A percentile compares a stretch with the other conserved stretches of the same genome.
Conservation (phyloP, 2,797 vertebrate genomes). For the Myotis findleyi region DNA sequence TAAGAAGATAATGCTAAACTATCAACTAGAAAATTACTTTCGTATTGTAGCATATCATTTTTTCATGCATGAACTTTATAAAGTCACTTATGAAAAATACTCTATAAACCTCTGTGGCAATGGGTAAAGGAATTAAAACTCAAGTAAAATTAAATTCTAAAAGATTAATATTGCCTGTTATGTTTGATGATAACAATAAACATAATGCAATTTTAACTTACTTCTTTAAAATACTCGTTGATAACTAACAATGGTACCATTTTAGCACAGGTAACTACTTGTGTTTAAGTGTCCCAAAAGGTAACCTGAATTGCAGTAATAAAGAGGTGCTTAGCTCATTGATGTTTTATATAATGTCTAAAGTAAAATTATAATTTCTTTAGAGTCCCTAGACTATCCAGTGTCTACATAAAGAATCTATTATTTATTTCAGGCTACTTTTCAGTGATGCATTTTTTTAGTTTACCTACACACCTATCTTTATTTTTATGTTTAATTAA, state of each 20-base stretch:
- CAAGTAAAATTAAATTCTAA: conserved; percentile 83
- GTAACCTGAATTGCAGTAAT: conserved; percentile 73
- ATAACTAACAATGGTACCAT: conserved; percentile 74
- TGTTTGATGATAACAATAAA: conserved; percentile 76
- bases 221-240: conserved; percentile 82
- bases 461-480: background rate
- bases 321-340: conserved; percentile 76
- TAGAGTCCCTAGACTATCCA: background rate
- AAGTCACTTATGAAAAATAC: conserved; percentile 79
- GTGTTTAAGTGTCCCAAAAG: conserved; percentile 67
- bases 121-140: conserved; percentile 84
- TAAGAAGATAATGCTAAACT: conserved; percentile 80
- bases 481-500: conserved; percentile 35
- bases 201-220: conserved; percentile 84
- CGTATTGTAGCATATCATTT: conserved; percentile 68
- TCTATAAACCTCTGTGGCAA: conserved; percentile 80
- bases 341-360: conserved; percentile 38
- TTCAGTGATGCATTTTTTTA: too few relatives aligned
- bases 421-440: background rate
- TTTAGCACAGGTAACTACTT: conserved; percentile 76
- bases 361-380: conserved; percentile 43
- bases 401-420: background rate
- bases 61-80: conserved; percentile 81
- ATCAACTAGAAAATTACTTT: conserved; percentile 84
- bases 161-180: conserved; percentile 73